These are phyloP conservation scores for Glaucidium brasilianum DNA, from an alignment of 2,113 vertebrate genomes.

Conservation along the genomic window DNA sequence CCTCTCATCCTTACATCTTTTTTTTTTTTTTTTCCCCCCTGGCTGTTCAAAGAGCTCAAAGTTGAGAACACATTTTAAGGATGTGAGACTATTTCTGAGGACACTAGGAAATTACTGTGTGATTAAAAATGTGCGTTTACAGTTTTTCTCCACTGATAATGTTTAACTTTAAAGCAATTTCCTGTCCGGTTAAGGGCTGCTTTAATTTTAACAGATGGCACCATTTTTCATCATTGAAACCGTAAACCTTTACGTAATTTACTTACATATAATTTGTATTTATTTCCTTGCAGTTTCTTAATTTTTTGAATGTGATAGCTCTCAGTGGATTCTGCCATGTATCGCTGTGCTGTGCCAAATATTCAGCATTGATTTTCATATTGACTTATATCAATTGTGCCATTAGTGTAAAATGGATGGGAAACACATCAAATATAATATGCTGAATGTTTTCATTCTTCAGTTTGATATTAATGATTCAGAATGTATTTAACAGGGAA, in stretches of 20 bases:
- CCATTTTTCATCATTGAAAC: constrained; percentile 15
- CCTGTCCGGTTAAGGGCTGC: not conserved
- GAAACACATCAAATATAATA: not conserved
- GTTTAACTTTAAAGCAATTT: constrained; percentile 35
- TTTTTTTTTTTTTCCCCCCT: not conserved
- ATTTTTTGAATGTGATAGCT: constrained; percentile 31
- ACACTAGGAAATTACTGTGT: not conserved
- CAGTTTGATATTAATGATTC: constrained; percentile 46
- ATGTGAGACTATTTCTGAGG: not conserved
- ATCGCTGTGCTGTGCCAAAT: not conserved
- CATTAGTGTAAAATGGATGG: constrained; percentile 32
- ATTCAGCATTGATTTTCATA: constrained; percentile 47
- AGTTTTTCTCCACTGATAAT: not conserved
- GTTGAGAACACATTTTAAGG: not conserved
- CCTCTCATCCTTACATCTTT: not conserved
- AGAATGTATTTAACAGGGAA: constrained; percentile 25
- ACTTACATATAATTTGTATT: constrained; percentile 40
- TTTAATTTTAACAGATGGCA: constrained; percentile 47
- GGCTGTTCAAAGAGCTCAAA: not conserved
- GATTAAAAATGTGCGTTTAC: constrained; percentile 20
- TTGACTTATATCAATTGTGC: constrained; percentile 50
- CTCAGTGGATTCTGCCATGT: constrained; percentile 10
- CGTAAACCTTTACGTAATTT: constrained; percentile 36
- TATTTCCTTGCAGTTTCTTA: constrained; percentile 32
- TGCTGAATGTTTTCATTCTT: constrained; percentile 47